Percentiles rank a stretch among this genome's conserved stretches.
Conservation (phyloP, 2,113 vertebrate species). For the Noturus placidus region DNA sequence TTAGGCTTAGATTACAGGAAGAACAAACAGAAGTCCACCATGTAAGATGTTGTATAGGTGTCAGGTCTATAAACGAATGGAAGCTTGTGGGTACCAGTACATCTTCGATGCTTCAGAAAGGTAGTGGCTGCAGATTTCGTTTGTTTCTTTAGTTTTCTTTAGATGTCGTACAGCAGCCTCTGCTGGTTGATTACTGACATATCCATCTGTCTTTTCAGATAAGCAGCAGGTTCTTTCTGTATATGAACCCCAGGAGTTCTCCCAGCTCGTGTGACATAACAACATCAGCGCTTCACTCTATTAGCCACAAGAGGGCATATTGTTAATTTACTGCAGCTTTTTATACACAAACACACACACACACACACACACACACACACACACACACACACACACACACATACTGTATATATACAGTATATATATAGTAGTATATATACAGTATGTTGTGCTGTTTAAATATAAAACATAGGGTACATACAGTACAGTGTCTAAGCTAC, state of each 20-base stretch:
- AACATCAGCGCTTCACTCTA: neutral
- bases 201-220: slow-evolving; percentile 12
- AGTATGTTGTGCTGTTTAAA: neutral
- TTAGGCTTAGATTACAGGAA: too few relatives aligned
- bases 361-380: too few relatives aligned
- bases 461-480: neutral
- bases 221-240: neutral
- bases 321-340: neutral
- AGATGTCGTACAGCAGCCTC: slow-evolving; percentile 26
- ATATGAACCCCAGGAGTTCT: neutral
- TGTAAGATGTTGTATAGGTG: too few relatives aligned
- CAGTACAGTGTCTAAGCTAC: neutral
- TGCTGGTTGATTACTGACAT: slow-evolving; percentile 23
- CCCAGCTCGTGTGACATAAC: neutral
- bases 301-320: neutral
- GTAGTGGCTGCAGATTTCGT: neutral
- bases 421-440: too few relatives aligned
- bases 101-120: slow-evolving; percentile 5
- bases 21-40: too few relatives aligned
- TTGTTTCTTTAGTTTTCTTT: neutral
- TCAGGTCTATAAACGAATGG: slow-evolving; percentile 12
- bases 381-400: too few relatives aligned
- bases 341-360: too few relatives aligned
- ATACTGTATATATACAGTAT: too few relatives aligned
- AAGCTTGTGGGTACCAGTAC: neutral